Conservation (phyloP, 2,797 vertebrate species). For the Fistularia commersonii region DNA sequence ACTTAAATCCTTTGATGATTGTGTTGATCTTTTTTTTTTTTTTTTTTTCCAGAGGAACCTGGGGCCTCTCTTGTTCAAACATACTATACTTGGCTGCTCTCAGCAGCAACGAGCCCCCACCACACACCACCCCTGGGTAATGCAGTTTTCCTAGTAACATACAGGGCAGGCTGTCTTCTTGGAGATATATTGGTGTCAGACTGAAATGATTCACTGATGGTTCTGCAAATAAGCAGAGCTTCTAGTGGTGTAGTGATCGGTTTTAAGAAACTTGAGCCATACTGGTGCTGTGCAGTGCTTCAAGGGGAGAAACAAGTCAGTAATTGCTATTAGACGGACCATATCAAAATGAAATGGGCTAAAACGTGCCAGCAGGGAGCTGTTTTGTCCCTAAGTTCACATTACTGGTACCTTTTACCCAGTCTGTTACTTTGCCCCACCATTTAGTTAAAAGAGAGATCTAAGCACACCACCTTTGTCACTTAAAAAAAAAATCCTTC, state of each 20-base stretch:
- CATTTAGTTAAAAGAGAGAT: too few species aligned
- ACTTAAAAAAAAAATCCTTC: too few species aligned
- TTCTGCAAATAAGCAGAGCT: too few species aligned
- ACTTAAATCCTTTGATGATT: constrained; percentile 34
- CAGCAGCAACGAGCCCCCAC: too few species aligned
- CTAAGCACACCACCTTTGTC: too few species aligned
- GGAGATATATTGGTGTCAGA: constrained; percentile 20
- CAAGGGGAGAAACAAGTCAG: not conserved
- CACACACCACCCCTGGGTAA: constrained; percentile 3
- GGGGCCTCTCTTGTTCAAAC: constrained; percentile 47
- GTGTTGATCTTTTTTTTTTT: constrained; percentile 16
- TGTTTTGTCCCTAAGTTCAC: constrained; percentile 3
- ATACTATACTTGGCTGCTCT: constrained; percentile 35
- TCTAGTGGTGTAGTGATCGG: too few species aligned
- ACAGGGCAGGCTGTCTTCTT: constrained; percentile 17
- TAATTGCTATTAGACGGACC: constrained; percentile 20
- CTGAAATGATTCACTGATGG: too few species aligned
- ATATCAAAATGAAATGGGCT: constrained; percentile 14
- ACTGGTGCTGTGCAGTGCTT: not conserved
- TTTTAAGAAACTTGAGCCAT: too few species aligned
- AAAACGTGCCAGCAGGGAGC: constrained; percentile 17
- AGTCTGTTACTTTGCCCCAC: too few species aligned
- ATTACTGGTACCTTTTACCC: too few species aligned
- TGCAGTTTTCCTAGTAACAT: constrained; percentile 27
- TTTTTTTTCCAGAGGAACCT: constrained; percentile 42